These are phyloP conservation scores for Plodia interpunctella DNA, from an alignment of 1,140 invertebrate genomes.

Conservation along the genomic window DNA sequence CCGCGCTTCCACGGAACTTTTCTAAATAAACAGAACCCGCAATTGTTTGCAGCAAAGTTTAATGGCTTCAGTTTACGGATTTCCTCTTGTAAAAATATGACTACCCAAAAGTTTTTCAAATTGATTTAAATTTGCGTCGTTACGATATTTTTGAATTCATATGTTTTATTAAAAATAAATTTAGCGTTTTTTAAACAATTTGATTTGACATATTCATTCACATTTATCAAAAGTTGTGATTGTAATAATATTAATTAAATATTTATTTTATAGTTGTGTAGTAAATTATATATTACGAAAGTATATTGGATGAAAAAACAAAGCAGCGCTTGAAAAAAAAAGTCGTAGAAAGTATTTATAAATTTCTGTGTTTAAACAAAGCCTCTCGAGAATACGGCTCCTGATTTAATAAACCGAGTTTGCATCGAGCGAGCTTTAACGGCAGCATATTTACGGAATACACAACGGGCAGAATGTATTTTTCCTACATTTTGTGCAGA, in stretches of 20 bases:
- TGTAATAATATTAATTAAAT: no score
- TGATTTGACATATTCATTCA: no score
- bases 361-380: constrained; percentile 3
- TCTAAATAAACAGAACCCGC: constrained; percentile 5
- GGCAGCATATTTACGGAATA: constrained; percentile 36
- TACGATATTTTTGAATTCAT: not conserved
- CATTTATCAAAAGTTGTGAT: no score
- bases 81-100: constrained; percentile 1
- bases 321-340: not conserved
- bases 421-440: constrained; percentile 28
- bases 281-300: no score
- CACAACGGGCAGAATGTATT: constrained; percentile 30
- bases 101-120: not conserved
- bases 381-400: constrained; percentile 17
- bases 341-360: not conserved
- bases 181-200: no score
- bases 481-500: constrained; percentile 49
- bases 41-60: constrained; percentile 3
- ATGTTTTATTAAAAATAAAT: not conserved
- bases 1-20: not conserved
- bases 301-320: no score
- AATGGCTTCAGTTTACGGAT: constrained; percentile 4
- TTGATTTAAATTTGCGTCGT: not conserved
- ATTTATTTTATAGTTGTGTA: no score
- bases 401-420: constrained; percentile 45